phyloP scores from a whole-genome alignment of 2,797 vertebrate species.

The Cossypha dichroa region DNA sequence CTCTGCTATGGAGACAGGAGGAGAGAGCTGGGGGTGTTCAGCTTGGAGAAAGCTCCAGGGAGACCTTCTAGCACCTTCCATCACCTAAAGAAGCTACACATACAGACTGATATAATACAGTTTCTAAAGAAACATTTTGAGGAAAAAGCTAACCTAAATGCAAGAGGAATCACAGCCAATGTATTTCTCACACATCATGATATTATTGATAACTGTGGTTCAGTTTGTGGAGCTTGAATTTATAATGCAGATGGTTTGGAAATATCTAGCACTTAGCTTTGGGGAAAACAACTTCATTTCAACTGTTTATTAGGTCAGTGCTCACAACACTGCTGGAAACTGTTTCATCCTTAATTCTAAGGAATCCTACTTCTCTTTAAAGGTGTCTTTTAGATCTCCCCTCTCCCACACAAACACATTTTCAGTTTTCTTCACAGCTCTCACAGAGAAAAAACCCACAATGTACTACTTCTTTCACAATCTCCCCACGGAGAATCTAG shows the following conservation, averaged over 20 bases:
- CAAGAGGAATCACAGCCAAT: not conserved
- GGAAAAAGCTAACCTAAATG: not conserved
- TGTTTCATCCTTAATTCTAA: not conserved
- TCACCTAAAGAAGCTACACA: not conserved
- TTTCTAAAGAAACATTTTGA: not conserved
- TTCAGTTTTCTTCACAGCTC: not conserved
- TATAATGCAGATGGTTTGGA: not conserved
- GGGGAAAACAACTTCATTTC: not conserved
- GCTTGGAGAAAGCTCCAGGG: not conserved
- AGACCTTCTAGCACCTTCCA: not conserved
- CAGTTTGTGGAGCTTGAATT: not conserved
- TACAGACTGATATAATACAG: not conserved
- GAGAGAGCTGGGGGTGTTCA: not conserved
- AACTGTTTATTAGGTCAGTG: not conserved
- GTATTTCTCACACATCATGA: rapidly evolving
- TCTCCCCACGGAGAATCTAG: not conserved
- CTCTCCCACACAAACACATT: not conserved
- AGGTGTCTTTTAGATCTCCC: not conserved
- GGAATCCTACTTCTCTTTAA: not conserved
- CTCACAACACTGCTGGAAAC: not conserved
- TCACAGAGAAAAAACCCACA: not conserved
- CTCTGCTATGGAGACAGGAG: not conserved
- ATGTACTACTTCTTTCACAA: not conserved
- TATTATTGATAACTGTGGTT: rapidly evolving
- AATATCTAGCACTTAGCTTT: not conserved